Conservation (phyloP, 2,797 vertebrate species). For the Spondyliosoma cantharus region DNA sequence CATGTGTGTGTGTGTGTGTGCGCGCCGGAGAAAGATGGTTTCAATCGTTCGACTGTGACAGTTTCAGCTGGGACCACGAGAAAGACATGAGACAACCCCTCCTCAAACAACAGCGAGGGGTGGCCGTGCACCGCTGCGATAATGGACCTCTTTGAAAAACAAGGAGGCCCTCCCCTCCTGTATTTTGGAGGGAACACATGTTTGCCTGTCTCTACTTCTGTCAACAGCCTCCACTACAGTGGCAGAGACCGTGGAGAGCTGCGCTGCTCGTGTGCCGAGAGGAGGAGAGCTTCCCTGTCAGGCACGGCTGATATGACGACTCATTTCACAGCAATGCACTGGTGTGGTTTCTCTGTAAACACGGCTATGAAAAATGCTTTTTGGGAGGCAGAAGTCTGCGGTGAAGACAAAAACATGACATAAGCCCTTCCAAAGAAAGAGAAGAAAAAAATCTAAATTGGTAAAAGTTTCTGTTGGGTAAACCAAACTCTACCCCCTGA, state of each 20-base stretch:
- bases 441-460: slow-evolving; percentile 50
- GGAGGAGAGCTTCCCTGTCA: slow-evolving; percentile 60
- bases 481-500: slow-evolving; percentile 64
- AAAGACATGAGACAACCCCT: slow-evolving; percentile 62
- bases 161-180: slow-evolving; percentile 63
- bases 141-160: slow-evolving; percentile 72
- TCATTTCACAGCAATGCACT: slow-evolving; percentile 76
- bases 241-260: slow-evolving; percentile 71
- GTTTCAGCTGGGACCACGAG: slow-evolving; percentile 70
- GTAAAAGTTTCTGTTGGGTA: slow-evolving; percentile 63
- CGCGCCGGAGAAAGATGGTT: slow-evolving; percentile 55
- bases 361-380: slow-evolving; percentile 70
- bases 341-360: slow-evolving; percentile 74
- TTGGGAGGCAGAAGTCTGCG: slow-evolving; percentile 60
- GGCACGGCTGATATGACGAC: slow-evolving; percentile 69
- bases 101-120: slow-evolving; percentile 68
- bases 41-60: slow-evolving; percentile 66
- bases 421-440: slow-evolving; percentile 46
- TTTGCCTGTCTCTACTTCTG: slow-evolving; percentile 79
- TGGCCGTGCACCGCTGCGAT: slow-evolving; percentile 59
- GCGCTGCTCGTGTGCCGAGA: slow-evolving; percentile 50
- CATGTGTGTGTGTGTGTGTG: slow-evolving; percentile 18
- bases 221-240: slow-evolving; percentile 79
- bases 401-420: slow-evolving; percentile 70
- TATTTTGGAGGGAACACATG: slow-evolving; percentile 75